These are phyloP conservation scores for Chromobotia macracanthus DNA, from an alignment of 2,797 vertebrate genomes.

Conservation along the genomic window DNA sequence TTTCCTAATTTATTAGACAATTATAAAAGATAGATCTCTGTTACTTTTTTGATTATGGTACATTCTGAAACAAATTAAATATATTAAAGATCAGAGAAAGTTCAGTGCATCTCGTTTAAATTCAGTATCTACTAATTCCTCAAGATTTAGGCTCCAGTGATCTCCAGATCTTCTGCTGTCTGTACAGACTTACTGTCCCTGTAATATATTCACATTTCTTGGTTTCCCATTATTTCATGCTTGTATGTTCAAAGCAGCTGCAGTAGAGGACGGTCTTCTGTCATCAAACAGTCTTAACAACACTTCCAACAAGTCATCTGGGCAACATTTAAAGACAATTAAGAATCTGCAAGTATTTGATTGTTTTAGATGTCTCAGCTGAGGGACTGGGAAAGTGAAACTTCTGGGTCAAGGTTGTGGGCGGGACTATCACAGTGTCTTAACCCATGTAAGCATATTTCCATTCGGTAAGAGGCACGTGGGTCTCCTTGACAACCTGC, in stretches of 20 bases:
- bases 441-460: slow-evolving; percentile 92
- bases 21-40: slow-evolving; percentile 6
- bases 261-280: not conserved
- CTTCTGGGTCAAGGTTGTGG: slow-evolving; percentile 4
- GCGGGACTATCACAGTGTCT: slow-evolving; percentile 6
- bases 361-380: slow-evolving; percentile 37
- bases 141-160: too few relatives aligned
- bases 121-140: too few relatives aligned
- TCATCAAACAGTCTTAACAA: too few relatives aligned
- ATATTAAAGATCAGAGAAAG: not conserved
- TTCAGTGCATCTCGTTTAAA: not conserved
- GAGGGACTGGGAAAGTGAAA: slow-evolving; percentile 4
- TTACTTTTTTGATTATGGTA: not conserved
- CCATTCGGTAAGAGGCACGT: slow-evolving; percentile 84
- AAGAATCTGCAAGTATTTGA: not conserved
- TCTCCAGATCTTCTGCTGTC: not conserved
- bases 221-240: not conserved
- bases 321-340: slow-evolving; percentile 10
- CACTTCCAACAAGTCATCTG: slow-evolving; percentile 22
- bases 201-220: too few relatives aligned
- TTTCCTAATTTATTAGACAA: not conserved
- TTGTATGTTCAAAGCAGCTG: not conserved
- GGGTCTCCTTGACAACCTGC: slow-evolving; percentile 88
- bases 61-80: not conserved
- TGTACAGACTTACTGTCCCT: too few relatives aligned